Percentiles rank a stretch among this genome's conserved stretches.
Conservation (phyloP, 2,888 invertebrate species). For the Marronus borbonicus region DNA sequence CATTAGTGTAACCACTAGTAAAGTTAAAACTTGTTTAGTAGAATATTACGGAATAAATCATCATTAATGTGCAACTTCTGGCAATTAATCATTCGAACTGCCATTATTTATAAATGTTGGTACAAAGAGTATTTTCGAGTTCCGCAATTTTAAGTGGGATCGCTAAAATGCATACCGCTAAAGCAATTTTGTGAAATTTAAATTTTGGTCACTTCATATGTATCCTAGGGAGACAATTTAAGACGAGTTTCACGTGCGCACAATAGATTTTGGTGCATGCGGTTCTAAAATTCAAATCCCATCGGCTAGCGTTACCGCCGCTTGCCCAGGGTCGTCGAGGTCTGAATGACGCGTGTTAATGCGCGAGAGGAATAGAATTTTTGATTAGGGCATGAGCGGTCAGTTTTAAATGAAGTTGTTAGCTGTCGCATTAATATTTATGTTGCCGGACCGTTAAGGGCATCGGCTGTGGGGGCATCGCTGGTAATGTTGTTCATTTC, state of each 20-base stretch:
- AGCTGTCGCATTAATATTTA: constrained; percentile 43
- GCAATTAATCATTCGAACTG: background rate
- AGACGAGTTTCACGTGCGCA: constrained; percentile 9
- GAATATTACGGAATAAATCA: too few relatives aligned
- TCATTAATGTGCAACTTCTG: too few relatives aligned
- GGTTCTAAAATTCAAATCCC: constrained; percentile 11
- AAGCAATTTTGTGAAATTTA: background rate
- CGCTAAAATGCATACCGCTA: background rate
- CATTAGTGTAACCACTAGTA: too few relatives aligned
- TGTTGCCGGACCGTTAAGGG: constrained; percentile 19
- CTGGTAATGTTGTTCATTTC: constrained; percentile 33
- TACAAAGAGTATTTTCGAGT: too few relatives aligned
- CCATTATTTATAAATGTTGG: background rate
- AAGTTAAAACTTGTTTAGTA: too few relatives aligned
- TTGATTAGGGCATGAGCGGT: constrained; percentile 45
- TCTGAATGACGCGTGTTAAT: constrained; percentile 18
- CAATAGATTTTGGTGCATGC: constrained; percentile 13
- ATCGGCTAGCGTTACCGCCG: background rate
- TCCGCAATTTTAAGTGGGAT: background rate
- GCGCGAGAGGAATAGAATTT: constrained; percentile 50
- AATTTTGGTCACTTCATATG: background rate
- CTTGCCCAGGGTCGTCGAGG: background rate
- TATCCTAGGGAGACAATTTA: constrained; percentile 7
- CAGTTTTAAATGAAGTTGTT: constrained; percentile 50
- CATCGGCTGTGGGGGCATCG: background rate